Percentiles rank a stretch among this genome's conserved stretches.
These are phyloP conservation scores for Cataglyphis rosenhaueri DNA, from an alignment of 2,888 invertebrate genomes.

Conservation along the genomic window DNA sequence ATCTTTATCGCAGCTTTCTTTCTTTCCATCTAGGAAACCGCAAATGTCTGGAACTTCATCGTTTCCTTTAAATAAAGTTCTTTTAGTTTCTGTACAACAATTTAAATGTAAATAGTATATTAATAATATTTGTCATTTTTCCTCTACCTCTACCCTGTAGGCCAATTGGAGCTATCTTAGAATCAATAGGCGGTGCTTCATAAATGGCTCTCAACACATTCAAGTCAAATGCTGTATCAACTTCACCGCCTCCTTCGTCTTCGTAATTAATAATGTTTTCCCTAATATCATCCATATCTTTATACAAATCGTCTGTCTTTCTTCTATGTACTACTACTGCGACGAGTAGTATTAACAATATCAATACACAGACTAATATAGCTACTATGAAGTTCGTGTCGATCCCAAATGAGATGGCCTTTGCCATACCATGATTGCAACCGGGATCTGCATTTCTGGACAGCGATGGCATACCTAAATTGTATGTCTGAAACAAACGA, in stretches of 20 bases:
- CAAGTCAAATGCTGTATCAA: conserved; percentile 97
- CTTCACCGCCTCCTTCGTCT: conserved; percentile 99
- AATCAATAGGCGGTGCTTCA: conserved; percentile 87
- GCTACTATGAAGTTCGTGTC: conserved; percentile 95
- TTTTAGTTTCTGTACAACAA: conserved; percentile 2
- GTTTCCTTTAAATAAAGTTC: conserved; percentile 79
- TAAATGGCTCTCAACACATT: conserved; percentile 91
- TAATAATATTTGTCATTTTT: conserved; percentile 40
- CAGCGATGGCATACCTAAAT: conserved; percentile 93
- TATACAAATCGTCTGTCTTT: conserved; percentile 94
- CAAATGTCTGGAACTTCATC: conserved; percentile 94
- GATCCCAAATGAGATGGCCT: conserved; percentile 93
- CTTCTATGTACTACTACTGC: conserved; percentile 96
- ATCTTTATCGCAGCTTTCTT: conserved; percentile 96
- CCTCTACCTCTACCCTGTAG: conserved; percentile 86
- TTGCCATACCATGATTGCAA: conserved; percentile 91
- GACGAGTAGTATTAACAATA: conserved; percentile 93
- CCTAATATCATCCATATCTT: conserved; percentile 97
- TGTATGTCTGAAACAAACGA: conserved; percentile 89
- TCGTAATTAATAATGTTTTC: conserved; percentile 99
- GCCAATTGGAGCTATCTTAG: conserved; percentile 85
- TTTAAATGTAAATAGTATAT: neutral
- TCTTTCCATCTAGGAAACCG: conserved; percentile 95
- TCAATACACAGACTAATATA: conserved; percentile 94
- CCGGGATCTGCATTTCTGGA: conserved; percentile 90